phyloP scores from a whole-genome alignment of 2,888 invertebrate species.

The Netelia melanura region DNA sequence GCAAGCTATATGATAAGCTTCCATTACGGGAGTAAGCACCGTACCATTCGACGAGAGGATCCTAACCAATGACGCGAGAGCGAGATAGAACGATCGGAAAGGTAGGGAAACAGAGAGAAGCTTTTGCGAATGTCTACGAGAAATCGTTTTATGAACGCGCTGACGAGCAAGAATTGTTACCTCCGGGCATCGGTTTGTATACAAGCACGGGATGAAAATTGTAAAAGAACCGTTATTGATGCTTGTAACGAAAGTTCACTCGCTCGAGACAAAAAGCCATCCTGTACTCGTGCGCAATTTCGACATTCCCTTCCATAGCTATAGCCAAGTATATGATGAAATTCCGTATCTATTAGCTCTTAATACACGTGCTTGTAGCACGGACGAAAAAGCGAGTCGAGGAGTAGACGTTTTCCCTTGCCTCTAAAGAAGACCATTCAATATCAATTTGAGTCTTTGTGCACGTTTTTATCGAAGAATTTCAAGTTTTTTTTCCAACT shows the following conservation, averaged over 20 bases:
- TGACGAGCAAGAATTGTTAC: conserved; percentile 78
- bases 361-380: background rate
- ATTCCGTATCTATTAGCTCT: background rate
- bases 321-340: no score
- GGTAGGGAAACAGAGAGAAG: conserved; percentile 12
- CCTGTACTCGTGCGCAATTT: conserved; percentile 45
- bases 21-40: conserved; percentile 30
- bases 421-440: conserved; percentile 3
- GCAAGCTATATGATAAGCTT: conserved; percentile 64
- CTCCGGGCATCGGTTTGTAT: conserved; percentile 46
- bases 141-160: conserved; percentile 82
- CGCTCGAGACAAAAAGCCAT: conserved; percentile 64
- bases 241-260: conserved; percentile 71
- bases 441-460: conserved; percentile 16
- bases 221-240: conserved; percentile 75
- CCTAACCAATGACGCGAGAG: conserved; percentile 33
- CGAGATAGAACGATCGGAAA: conserved; percentile 11
- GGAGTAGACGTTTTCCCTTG: background rate
- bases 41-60: conserved; percentile 41
- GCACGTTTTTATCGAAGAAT: no score
- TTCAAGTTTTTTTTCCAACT: no score
- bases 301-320: background rate
- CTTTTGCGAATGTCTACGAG: conserved; percentile 70
- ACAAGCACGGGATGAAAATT: conserved; percentile 74
- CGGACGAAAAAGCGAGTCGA: background rate